Base-by-base conservation (phyloP, 1,140 invertebrate genomes). In the Brachystomella parvula region DNA sequence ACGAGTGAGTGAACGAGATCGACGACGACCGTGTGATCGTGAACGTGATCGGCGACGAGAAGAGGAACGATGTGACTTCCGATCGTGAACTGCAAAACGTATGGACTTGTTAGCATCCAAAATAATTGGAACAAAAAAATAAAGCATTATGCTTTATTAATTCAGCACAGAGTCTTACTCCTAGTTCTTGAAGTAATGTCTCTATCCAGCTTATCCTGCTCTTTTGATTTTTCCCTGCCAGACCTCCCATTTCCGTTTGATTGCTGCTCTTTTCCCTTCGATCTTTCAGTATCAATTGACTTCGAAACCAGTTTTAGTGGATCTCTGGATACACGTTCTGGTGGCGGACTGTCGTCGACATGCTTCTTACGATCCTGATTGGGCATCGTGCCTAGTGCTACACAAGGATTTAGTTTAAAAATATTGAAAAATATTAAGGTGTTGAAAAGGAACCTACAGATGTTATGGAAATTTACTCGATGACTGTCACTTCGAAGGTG, bases 401-500 rank as follows among this genome's bases (percentile, higher is more conserved):
- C 24, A 53, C 12, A 19, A 9, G 21, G 24, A 53, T 17, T 26
- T 15, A 53, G 39, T 44, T 44, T 44, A 44, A n/a, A 12, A 12
- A 12, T 44, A 44, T n/a, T 44, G n/a, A 44, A n/a, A 12, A 12
- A 12, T 44, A 44, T n/a, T 44, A 44, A 44, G 9, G 9, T 44
- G 9, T 44, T 44, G n/a, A 44, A 44, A 12, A n/a, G 39, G 9
- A 44, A 44, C 67, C 66, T 71, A 71, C 70, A 67, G 44, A 49
- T 31, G 9, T 68, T 49, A n/a, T 39, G 33, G n/a, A 72, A 47
- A 39, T 68, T 68, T 29, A 62, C 28, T 47, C 44, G 9, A 47
- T 72, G 71, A 2, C 39, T 31, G 26, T 32, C 3, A 35, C 63
- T 70, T 57, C 39, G 35, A 21, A 72, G 44, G 49, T 70, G 71